These are phyloP conservation scores for Morus bassanus DNA, from an alignment of 2,797 vertebrate species.

Conservation along the genomic window DNA sequence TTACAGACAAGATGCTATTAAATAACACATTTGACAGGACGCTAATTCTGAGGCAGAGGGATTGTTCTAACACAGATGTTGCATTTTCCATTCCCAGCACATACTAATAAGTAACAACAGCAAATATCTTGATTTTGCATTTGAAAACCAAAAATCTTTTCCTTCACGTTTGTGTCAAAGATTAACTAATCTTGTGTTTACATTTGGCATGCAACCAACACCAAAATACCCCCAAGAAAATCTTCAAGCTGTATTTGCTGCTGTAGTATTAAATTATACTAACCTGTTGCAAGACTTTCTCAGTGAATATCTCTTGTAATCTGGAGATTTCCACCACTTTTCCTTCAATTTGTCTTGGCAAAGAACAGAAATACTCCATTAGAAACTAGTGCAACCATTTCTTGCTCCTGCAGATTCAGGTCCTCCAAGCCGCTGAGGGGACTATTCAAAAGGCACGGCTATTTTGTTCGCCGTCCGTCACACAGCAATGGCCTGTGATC, in stretches of 20 bases:
- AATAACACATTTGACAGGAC: not conserved
- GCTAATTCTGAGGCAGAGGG: not conserved
- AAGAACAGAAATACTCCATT: not conserved
- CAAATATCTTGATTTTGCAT: not conserved
- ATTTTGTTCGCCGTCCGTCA: fast-evolving
- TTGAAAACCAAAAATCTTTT: not conserved
- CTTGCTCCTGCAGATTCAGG: not conserved
- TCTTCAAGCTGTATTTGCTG: not conserved
- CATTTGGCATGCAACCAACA: not conserved
- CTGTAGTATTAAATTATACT: not conserved
- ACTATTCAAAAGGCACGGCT: not conserved
- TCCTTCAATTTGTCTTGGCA: conserved; percentile 92
- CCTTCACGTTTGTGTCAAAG: not conserved
- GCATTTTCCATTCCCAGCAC: not conserved
- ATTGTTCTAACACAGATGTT: not conserved
- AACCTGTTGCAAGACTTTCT: conserved; percentile 97
- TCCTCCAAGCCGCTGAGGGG: fast-evolving
- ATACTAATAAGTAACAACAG: not conserved
- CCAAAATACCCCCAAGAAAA: not conserved
- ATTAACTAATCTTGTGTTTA: fast-evolving
- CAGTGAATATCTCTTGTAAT: conserved; percentile 96
- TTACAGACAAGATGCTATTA: not conserved
- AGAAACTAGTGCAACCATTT: not conserved
- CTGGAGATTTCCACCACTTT: conserved; percentile 98
- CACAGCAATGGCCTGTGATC: fast-evolving